phyloP scores from a whole-genome alignment of 64 coral and sea anemone species.

The Stylophora pistillata region DNA sequence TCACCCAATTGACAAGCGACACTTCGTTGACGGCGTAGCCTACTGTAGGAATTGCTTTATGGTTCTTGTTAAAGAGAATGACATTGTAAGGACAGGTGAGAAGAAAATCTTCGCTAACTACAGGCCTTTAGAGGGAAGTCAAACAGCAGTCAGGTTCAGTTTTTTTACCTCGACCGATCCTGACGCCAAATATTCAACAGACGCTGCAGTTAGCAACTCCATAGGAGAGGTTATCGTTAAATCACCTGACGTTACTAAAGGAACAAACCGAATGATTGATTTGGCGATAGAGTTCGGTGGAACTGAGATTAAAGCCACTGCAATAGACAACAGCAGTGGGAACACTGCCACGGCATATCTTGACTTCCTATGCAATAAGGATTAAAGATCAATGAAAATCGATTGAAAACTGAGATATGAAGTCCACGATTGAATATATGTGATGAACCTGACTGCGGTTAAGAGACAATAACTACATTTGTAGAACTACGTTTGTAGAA shows the following conservation, averaged over 20 bases:
- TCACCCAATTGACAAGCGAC: constrained; percentile 9
- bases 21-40: not conserved
- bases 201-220: constrained; percentile 9
- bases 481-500: no score
- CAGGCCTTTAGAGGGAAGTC: not conserved
- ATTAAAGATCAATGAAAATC: not conserved
- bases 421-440: no score
- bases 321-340: constrained; percentile 5
- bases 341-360: constrained; percentile 6
- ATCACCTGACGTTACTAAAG: constrained; percentile 27
- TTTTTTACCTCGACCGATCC: not conserved
- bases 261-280: not conserved
- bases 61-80: constrained; percentile 23
- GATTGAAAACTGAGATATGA: no score
- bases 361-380: constrained; percentile 17
- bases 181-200: constrained; percentile 21
- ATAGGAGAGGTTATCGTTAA: not conserved
- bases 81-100: not conserved
- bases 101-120: not conserved
- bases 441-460: no score
- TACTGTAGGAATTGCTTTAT: constrained; percentile 21
- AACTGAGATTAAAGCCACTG: constrained; percentile 12
- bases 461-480: no score
- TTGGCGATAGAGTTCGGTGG: constrained; percentile 24
- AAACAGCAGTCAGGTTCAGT: not conserved